A percentile compares a stretch with the other conserved stretches of the same genome.
Evolutionary conservation across 2,113 vertebrate genomes (phyloP).

Genomic region (Podarcis raffonei): DNA sequence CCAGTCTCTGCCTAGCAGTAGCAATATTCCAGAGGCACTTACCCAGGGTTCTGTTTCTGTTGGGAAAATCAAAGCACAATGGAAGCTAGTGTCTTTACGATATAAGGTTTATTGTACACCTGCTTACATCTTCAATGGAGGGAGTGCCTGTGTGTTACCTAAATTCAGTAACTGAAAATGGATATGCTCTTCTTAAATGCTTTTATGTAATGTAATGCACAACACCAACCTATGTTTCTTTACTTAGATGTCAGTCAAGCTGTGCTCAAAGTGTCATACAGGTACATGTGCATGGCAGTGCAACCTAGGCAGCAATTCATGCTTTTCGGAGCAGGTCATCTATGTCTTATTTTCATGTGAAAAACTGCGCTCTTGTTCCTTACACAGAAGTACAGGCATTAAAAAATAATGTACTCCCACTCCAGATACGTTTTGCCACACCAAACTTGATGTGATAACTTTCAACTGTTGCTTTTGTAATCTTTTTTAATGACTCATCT

Average conservation of each 20-base stretch:
- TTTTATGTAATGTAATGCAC: neutral
- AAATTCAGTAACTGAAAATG: neutral
- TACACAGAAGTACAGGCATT: neutral
- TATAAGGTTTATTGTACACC: too few species aligned
- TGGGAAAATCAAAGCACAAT: too few species aligned
- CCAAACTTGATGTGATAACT: constrained; percentile 27
- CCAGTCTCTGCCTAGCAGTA: too few species aligned
- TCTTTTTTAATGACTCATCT: neutral
- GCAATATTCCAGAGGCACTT: too few species aligned
- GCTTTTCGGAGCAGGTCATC: neutral
- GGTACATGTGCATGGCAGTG: neutral
- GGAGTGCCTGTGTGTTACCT: too few species aligned
- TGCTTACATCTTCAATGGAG: too few species aligned
- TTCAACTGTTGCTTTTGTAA: neutral
- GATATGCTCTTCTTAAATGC: neutral
- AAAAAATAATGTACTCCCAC: neutral
- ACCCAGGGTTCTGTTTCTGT: too few species aligned
- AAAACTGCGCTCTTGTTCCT: neutral
- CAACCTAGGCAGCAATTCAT: neutral
- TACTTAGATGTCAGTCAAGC: neutral
- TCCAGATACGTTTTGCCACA: neutral
- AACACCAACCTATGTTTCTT: too few species aligned
- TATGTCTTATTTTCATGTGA: neutral
- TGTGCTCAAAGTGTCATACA: neutral
- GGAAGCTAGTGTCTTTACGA: too few species aligned